phyloP scores from a whole-genome alignment of 2,888 invertebrate species.

The Heliconius aoede region DNA sequence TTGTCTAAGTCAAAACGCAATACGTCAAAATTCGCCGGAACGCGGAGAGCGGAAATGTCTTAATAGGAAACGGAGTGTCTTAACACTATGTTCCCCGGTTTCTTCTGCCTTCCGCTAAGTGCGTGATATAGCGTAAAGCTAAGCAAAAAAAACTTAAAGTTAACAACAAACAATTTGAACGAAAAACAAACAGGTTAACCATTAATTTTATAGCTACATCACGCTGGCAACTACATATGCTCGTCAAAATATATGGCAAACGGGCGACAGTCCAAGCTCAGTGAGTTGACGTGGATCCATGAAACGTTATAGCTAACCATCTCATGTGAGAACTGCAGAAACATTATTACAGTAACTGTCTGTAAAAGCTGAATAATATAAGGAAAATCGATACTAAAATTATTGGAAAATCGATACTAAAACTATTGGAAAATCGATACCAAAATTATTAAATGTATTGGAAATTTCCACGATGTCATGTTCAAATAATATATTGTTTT shows the following conservation, averaged over 20 bases:
- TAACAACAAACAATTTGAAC: constrained; percentile 11
- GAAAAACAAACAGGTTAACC: constrained; percentile 37
- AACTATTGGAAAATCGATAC: background rate
- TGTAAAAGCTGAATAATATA: background rate
- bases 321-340: background rate
- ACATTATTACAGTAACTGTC: background rate
- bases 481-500: background rate
- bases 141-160: background rate
- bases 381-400: background rate
- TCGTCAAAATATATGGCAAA: constrained; percentile 54
- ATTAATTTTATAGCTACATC: constrained; percentile 55
- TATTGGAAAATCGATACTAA: background rate
- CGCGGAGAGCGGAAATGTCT: no score
- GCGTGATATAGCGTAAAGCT: background rate
- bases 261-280: constrained; percentile 49
- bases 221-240: constrained; percentile 51
- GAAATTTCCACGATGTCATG: background rate
- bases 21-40: no score
- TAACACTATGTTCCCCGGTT: background rate
- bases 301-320: constrained; percentile 32
- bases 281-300: constrained; percentile 27
- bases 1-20: no score
- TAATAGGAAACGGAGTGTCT: background rate
- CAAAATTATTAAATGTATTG: background rate
- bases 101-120: background rate